A percentile compares a stretch with the other conserved stretches of the same genome.
Conservation (phyloP, 2,888 invertebrate genomes). For the Dicranocentrus wangi region DNA sequence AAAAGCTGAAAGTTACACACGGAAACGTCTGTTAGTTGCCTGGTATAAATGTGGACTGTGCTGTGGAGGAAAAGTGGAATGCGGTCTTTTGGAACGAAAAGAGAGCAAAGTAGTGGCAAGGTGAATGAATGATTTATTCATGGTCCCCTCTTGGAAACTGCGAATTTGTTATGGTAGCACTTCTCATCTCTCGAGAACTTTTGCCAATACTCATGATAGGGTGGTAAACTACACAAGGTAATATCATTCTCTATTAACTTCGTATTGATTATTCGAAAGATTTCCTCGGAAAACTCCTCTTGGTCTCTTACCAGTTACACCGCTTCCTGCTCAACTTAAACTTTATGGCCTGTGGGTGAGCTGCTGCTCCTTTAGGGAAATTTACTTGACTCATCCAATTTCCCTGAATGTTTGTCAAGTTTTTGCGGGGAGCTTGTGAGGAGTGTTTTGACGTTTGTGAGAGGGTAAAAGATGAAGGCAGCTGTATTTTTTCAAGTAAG, state of each 20-base stretch:
- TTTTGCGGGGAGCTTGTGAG: not conserved
- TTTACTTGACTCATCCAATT: conserved; percentile 55
- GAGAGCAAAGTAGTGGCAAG: conserved; percentile 61
- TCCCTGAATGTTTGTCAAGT: conserved; percentile 49
- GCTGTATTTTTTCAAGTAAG: not conserved
- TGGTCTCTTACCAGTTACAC: conserved; percentile 33
- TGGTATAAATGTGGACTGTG: conserved; percentile 30
- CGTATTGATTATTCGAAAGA: conserved; percentile 59
- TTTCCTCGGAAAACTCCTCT: conserved; percentile 28
- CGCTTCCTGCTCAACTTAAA: not conserved
- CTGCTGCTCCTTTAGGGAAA: conserved; percentile 29
- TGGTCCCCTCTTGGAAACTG: conserved; percentile 48
- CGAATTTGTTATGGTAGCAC: conserved; percentile 60
- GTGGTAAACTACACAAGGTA: conserved; percentile 41
- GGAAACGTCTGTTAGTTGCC: conserved; percentile 40
- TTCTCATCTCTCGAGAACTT: conserved; percentile 47
- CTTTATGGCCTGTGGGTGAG: not conserved
- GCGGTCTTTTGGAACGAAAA: conserved; percentile 51
- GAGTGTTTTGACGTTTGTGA: conserved; percentile 48
- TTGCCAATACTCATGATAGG: conserved; percentile 45
- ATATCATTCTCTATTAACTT: conserved; percentile 58
- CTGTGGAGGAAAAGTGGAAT: conserved; percentile 33
- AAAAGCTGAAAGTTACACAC: conserved; percentile 50
- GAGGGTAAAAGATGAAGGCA: too few relatives aligned
- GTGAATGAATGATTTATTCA: conserved; percentile 67